A percentile compares a stretch with the other conserved stretches of the same genome.
Evolutionary conservation across 2,113 vertebrate genomes (phyloP).

Genomic region (Dascyllus trimaculatus): DNA sequence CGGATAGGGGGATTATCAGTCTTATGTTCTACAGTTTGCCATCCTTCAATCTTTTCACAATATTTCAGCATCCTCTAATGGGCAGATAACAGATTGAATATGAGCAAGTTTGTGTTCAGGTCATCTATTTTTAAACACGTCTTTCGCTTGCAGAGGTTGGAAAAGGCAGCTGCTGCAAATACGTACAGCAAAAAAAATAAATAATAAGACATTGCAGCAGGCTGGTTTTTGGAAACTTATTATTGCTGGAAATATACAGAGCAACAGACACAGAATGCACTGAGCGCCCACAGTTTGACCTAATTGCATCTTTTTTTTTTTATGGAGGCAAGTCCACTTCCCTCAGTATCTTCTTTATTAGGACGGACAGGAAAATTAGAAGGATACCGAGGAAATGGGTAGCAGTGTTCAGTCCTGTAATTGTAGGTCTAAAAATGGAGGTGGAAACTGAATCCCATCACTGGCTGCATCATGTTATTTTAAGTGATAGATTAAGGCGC

Average conservation of each 20-base stretch:
- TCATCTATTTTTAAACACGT: neutral
- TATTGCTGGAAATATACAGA: neutral
- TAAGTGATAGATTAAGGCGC: slow-evolving; percentile 35
- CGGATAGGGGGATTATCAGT: slow-evolving; percentile 50
- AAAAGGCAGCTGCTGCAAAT: neutral
- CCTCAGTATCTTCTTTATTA: neutral
- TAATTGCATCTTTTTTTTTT: slow-evolving; percentile 3
- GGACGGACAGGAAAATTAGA: slow-evolving; percentile 28
- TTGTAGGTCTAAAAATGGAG: slow-evolving; percentile 3
- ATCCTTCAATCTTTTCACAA: slow-evolving; percentile 22
- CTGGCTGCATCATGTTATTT: slow-evolving; percentile 35
- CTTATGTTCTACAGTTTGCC: slow-evolving; percentile 13
- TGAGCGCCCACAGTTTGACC: neutral
- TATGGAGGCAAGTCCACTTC: slow-evolving; percentile 6
- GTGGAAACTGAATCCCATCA: slow-evolving; percentile 9
- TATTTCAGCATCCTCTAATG: slow-evolving; percentile 7
- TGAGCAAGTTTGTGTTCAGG: neutral
- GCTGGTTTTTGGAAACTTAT: neutral
- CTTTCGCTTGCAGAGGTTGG: slow-evolving; percentile 12
- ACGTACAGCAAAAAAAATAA: no score
- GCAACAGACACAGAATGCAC: neutral
- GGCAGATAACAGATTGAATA: neutral
- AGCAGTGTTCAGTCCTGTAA: slow-evolving; percentile 11
- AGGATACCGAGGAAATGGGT: neutral
- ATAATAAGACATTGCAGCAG: no score